Percentiles rank a stretch among this genome's conserved stretches.
These are phyloP conservation scores for Crotalus horridus DNA, from an alignment of 2,113 vertebrate species.

Conservation along the genomic window DNA sequence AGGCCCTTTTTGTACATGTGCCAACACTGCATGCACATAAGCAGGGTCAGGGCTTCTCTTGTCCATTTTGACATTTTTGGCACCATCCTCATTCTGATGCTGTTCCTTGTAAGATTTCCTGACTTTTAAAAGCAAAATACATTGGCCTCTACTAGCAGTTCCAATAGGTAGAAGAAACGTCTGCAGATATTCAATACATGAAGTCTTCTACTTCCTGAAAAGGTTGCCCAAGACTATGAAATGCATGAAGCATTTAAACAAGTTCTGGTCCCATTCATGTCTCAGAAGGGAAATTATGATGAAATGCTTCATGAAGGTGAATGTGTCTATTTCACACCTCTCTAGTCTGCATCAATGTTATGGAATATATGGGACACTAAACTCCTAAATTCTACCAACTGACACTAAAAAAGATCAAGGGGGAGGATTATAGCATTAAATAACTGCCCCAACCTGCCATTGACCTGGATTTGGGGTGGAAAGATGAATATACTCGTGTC, in stretches of 20 bases:
- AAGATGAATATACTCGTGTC: constrained; percentile 38
- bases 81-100: background rate
- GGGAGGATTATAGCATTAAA: background rate
- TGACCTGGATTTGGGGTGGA: background rate
- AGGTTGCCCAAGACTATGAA: background rate
- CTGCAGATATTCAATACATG: background rate
- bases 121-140: background rate
- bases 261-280: background rate
- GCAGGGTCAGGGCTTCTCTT: background rate
- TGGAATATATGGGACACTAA: background rate
- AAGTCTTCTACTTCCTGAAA: background rate
- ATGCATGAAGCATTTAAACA: background rate
- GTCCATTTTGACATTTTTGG: background rate
- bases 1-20: background rate
- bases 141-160: background rate
- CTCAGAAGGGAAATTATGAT: background rate
- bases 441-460: constrained; percentile 32
- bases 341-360: background rate
- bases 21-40: background rate
- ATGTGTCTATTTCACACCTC: background rate
- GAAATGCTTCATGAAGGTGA: background rate
- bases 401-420: background rate
- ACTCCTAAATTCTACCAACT: background rate
- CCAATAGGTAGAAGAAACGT: background rate
- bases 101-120: background rate